phyloP scores from a whole-genome alignment of 2,888 invertebrate species.

The Pristionchus mayeri region DNA sequence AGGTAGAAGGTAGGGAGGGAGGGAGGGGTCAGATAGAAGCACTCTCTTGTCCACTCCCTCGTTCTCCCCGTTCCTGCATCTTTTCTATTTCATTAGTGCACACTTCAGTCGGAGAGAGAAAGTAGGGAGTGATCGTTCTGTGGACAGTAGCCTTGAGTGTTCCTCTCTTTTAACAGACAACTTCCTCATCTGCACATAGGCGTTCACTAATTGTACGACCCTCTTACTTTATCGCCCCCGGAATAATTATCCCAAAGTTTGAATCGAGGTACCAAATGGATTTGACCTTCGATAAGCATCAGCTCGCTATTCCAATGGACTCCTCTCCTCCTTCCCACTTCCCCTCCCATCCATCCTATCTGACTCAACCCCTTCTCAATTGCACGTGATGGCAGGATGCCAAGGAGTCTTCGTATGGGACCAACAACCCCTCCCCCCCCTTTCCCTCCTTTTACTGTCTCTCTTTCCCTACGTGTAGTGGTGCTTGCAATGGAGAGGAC shows the following conservation, averaged over 20 bases:
- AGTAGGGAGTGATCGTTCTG: background rate
- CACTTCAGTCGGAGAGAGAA: background rate
- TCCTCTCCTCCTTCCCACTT: background rate
- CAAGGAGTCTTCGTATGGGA: background rate
- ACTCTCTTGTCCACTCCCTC: background rate
- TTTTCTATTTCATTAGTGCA: background rate
- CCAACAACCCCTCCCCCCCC: background rate
- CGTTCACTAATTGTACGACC: too few species aligned
- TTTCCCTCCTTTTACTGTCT: background rate
- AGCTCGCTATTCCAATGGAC: too few species aligned
- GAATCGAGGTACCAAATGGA: too few species aligned
- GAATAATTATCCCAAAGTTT: too few species aligned
- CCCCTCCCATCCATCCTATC: background rate
- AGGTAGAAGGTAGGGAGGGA: background rate
- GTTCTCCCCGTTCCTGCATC: background rate
- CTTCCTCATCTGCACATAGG: too few species aligned
- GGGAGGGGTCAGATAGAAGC: background rate
- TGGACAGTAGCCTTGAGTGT: background rate
- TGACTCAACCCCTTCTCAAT: slow-evolving; percentile 17
- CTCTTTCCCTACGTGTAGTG: background rate
- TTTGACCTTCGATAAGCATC: too few species aligned
- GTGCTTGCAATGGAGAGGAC: slow-evolving; percentile 9
- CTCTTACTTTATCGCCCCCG: too few species aligned
- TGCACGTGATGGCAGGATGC: slow-evolving; percentile 1
- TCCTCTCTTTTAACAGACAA: too few species aligned